Percentiles rank a stretch among this genome's conserved stretches.
Evolutionary conservation across 1,140 invertebrate species (phyloP).

Genomic region (Reticulitermes speratus): DNA sequence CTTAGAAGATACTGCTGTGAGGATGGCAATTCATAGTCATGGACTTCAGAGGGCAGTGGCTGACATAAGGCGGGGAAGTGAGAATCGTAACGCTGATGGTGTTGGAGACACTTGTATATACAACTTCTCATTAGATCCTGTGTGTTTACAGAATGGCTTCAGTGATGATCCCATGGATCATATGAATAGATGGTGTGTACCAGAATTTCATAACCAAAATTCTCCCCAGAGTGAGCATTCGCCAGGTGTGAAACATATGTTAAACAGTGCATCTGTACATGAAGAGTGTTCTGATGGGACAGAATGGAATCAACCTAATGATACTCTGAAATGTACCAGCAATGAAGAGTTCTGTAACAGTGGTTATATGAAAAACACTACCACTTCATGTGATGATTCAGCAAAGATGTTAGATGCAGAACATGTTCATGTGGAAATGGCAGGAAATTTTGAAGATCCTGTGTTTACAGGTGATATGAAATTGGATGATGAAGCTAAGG

Average conservation of each 20-base stretch:
- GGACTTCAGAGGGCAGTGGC: constrained; percentile 50
- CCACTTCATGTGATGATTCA: constrained; percentile 3
- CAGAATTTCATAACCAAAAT: neutral
- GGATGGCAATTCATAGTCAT: constrained; percentile 63
- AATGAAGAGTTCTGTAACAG: neutral
- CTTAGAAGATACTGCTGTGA: constrained; percentile 64
- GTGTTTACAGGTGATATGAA: constrained; percentile 34
- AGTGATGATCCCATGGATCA: neutral
- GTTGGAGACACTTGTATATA: neutral
- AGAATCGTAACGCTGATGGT: neutral
- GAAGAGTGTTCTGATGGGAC: neutral
- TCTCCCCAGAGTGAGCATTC: neutral
- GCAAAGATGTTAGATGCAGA: neutral
- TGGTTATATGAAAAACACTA: neutral
- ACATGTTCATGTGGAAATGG: neutral
- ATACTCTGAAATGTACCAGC: neutral
- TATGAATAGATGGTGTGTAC: neutral
- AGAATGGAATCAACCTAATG: neutral
- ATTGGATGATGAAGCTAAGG: constrained; percentile 41
- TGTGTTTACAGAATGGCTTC: neutral
- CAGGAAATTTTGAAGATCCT: neutral
- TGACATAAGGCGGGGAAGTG: neutral
- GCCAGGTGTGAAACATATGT: neutral
- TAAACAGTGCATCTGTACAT: neutral
- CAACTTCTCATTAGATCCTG: neutral